Conservation (phyloP, 2,888 invertebrate species). For the Caenorhabditis japonica region DNA sequence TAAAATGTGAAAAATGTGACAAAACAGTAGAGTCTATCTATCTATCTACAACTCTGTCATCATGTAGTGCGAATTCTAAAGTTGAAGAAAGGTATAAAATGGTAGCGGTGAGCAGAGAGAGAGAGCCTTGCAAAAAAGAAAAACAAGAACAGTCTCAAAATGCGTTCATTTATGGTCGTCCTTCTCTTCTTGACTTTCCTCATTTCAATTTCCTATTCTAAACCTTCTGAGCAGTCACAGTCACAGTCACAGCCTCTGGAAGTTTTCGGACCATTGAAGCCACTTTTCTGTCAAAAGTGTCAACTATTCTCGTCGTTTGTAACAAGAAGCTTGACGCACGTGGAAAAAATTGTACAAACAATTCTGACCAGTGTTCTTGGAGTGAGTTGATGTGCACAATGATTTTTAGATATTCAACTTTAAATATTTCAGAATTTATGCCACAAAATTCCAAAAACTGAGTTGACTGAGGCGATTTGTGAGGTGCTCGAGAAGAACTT, state of each 20-base stretch:
- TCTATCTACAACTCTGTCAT: too few relatives aligned
- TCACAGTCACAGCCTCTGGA: not conserved
- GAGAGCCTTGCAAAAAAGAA: too few relatives aligned
- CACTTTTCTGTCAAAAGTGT: conserved; percentile 4
- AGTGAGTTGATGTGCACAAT: not conserved
- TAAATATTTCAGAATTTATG: not conserved
- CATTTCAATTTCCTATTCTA: too few relatives aligned
- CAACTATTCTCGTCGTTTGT: not conserved
- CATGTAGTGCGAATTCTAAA: too few relatives aligned
- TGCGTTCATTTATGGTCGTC: too few relatives aligned
- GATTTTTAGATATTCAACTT: not conserved
- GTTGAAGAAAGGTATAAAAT: too few relatives aligned
- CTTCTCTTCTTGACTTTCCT: too few relatives aligned
- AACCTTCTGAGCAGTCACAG: too few relatives aligned
- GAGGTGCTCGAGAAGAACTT: conserved; percentile 4
- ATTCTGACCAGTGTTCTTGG: not conserved
- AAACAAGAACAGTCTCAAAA: too few relatives aligned
- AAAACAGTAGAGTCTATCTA: too few relatives aligned
- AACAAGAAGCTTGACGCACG: not conserved
- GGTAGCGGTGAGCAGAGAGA: too few relatives aligned
- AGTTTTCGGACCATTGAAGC: not conserved
- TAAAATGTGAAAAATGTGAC: too few relatives aligned
- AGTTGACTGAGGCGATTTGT: not conserved
- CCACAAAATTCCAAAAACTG: not conserved
- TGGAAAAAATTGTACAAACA: not conserved